Percentiles rank a stretch among this genome's conserved stretches.
phyloP scores from a whole-genome alignment of 2,113 vertebrate genomes.

The Prunella himalayana region DNA sequence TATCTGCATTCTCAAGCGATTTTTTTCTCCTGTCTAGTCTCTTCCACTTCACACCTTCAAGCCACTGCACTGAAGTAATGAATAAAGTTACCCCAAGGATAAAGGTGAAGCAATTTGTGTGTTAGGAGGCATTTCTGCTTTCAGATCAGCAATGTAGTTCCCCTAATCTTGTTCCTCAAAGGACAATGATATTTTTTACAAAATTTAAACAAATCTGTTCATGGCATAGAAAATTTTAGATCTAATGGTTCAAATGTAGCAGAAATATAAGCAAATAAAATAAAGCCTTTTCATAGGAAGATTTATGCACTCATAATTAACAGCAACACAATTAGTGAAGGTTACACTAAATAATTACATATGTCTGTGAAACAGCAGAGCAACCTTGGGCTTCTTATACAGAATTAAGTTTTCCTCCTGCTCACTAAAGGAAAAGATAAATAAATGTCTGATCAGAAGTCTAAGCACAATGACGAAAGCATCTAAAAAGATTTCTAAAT shows the following conservation, averaged over 20 bases:
- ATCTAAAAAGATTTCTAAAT: neutral
- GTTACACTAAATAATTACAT: neutral
- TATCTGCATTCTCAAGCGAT: accelerated
- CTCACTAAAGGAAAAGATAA: neutral
- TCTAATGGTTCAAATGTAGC: neutral
- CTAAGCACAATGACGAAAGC: neutral
- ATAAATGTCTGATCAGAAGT: neutral
- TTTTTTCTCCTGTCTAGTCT: neutral
- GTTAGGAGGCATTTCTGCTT: neutral
- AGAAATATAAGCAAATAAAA: neutral
- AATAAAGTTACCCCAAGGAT: neutral
- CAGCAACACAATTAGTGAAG: neutral
- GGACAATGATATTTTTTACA: neutral
- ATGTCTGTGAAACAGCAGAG: neutral
- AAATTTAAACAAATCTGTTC: neutral
- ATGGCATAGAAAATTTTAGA: neutral
- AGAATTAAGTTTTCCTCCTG: neutral
- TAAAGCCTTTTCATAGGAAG: neutral
- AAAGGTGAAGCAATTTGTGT: neutral
- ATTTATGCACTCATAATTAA: neutral
- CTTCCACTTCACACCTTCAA: neutral
- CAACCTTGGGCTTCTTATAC: neutral
- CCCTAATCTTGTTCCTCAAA: neutral
- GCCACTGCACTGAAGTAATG: neutral
- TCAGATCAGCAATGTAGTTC: neutral